Percentiles rank a stretch among this genome's conserved stretches.
Evolutionary conservation across 2,797 vertebrate species (phyloP).

Genomic region (Heliangelus exortis): DNA sequence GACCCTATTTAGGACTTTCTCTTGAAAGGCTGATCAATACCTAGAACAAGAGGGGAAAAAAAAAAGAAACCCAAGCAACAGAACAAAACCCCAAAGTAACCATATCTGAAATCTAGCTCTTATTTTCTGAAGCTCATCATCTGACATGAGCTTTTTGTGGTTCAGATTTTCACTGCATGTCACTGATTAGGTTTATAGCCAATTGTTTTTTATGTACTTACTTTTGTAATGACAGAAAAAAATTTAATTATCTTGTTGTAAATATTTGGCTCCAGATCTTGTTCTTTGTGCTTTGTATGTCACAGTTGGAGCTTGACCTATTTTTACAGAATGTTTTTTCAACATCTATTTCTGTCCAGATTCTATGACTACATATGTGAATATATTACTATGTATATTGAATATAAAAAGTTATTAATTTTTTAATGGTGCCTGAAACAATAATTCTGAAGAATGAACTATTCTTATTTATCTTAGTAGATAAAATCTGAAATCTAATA

Average conservation of each 20-base stretch:
- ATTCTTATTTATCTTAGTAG: not conserved
- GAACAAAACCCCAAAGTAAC: not conserved
- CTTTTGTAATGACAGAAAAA: not conserved
- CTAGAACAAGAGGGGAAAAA: not conserved
- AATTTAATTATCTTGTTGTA: not conserved
- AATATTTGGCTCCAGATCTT: not conserved
- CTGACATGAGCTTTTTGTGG: not conserved
- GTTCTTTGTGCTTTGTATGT: not conserved
- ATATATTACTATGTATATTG: not conserved
- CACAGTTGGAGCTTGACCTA: not conserved
- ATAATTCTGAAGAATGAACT: slow-evolving; percentile 1
- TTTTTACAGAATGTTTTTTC: not conserved
- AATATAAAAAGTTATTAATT: slow-evolving; percentile 6
- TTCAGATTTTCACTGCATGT: not conserved
- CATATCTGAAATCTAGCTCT: not conserved
- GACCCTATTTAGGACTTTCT: not conserved
- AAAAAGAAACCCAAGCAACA: accelerated
- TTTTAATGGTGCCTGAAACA: slow-evolving; percentile 14
- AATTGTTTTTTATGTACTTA: not conserved
- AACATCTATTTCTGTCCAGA: not conserved
- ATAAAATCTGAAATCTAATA: slow-evolving; percentile 23
- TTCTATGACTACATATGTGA: not conserved
- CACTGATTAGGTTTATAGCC: not conserved
- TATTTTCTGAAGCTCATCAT: not conserved
- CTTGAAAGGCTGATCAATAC: not conserved